Percentiles rank a stretch among this genome's conserved stretches.
Conservation (phyloP, 2,797 vertebrate species). For the Myotis planiceps region DNA sequence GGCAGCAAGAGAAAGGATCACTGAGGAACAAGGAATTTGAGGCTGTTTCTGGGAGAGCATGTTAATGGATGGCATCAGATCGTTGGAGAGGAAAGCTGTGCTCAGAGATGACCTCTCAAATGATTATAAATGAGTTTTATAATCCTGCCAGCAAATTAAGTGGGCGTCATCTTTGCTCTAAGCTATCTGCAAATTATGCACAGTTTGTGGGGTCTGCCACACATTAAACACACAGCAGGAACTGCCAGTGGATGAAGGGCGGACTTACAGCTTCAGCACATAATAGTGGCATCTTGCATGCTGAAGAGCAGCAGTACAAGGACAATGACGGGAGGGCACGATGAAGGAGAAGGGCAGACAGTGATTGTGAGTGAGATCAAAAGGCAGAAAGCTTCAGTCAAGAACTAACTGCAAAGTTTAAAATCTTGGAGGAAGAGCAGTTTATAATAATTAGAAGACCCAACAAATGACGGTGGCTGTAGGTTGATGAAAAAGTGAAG, state of each 20-base stretch:
- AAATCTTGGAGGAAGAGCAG: background rate
- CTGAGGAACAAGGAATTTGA: background rate
- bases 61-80: background rate
- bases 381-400: background rate
- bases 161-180: background rate
- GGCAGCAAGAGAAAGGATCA: background rate
- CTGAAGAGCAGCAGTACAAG: rapidly evolving
- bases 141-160: background rate
- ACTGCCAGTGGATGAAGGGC: background rate
- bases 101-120: background rate
- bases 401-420: background rate
- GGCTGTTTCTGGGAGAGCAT: background rate
- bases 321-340: background rate
- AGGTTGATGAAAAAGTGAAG: background rate
- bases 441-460: background rate
- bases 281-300: background rate
- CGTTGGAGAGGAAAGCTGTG: background rate
- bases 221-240: background rate
- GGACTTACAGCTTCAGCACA: background rate
- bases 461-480: background rate
- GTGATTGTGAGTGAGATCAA: background rate
- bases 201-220: background rate
- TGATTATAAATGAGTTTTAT: background rate
- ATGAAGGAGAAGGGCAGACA: background rate
- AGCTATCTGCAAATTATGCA: background rate